Evolutionary conservation across 1,140 invertebrate genomes (phyloP), one percentile per base, ranked within the genome.

Genomic region (Diabrotica virgifera): DNA sequence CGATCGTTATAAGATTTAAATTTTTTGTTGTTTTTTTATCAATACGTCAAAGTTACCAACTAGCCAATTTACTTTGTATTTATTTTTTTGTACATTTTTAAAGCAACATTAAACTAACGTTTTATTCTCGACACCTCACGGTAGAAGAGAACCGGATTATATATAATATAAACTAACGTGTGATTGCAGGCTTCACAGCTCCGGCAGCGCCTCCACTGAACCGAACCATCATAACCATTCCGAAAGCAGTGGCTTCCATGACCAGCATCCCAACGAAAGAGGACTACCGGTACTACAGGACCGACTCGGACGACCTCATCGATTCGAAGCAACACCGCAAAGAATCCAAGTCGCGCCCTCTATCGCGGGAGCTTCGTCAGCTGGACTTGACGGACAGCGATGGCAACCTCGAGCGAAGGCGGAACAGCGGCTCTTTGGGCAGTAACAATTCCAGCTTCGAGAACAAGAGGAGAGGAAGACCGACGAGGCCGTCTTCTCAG

Each of bases 161-260:
- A n/a, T n/a, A n/a, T n/a, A n/a, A n/a, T n/a, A n/a, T 2, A 24
- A 24, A 24, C 24, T 24, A 24, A 24, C 1, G 1, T 24, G 24
- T n/a, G 9, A n/a, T 8, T 54, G 12, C 12, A 24, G 59, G 59
- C 5, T 74, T 82, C 0, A 71, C 82, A 4, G 79, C 83, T 4
- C 85, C 87, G 5, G 81, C 85, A 36, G 84, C 85, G n/a, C 85
- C 87, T 38, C 86, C 86, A 0, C 73, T 89, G 10, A 86, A 82
- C 65, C 83, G 90, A 40, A 88, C 88, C 10, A 86, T 90, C 5
- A 92, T 93, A 51, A 91, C 90, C 0, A 92, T 93, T 69, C 91
- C 92, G 0, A 93, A 93, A 80, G 91, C 92, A 2, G 90, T 93
- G 1, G 90, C 90, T 0, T 93, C 91, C 0, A 92, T 93, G 89